A percentile compares a stretch with the other conserved stretches of the same genome.
These are phyloP conservation scores for Tamandua tetradactyla DNA, from an alignment of 2,797 vertebrate species.

Conservation along the genomic window DNA sequence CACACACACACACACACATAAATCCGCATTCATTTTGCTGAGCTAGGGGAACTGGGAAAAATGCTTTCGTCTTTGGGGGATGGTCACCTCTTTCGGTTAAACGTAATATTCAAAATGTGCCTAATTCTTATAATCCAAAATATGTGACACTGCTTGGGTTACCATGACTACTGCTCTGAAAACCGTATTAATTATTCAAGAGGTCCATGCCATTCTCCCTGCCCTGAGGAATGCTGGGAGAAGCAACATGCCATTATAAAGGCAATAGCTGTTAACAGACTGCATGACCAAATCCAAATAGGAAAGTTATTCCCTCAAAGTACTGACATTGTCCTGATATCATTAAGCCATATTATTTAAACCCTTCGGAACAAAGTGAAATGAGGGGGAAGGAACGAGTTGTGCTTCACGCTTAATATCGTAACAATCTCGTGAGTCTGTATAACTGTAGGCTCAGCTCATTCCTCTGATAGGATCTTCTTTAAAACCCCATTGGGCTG, in stretches of 20 bases:
- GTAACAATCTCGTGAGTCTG: constrained; percentile 67
- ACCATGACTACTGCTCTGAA: constrained; percentile 88
- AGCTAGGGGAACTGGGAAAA: constrained; percentile 61
- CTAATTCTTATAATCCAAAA: constrained; percentile 87
- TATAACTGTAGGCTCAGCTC: constrained; percentile 72
- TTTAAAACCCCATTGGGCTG: constrained; percentile 77
- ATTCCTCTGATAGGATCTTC: constrained; percentile 74
- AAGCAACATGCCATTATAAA: constrained; percentile 81
- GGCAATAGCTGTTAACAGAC: constrained; percentile 83
- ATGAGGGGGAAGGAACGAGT: constrained; percentile 44
- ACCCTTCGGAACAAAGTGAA: constrained; percentile 63
- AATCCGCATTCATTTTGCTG: constrained; percentile 38
- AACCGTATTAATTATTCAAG: constrained; percentile 90
- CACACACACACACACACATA: too few species aligned
- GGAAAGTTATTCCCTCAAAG: constrained; percentile 77
- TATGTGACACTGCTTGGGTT: constrained; percentile 86
- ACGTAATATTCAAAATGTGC: constrained; percentile 84
- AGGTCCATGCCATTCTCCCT: constrained; percentile 85
- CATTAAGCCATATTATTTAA: constrained; percentile 80
- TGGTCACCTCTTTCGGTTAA: constrained; percentile 80
- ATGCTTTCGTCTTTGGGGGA: constrained; percentile 78
- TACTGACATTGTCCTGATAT: constrained; percentile 69
- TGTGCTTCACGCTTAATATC: constrained; percentile 48
- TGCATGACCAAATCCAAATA: constrained; percentile 78
- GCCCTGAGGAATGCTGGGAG: constrained; percentile 85